Evolutionary conservation across 2,888 invertebrate species (phyloP).

Genomic region (Zootermopsis nevadensis): DNA sequence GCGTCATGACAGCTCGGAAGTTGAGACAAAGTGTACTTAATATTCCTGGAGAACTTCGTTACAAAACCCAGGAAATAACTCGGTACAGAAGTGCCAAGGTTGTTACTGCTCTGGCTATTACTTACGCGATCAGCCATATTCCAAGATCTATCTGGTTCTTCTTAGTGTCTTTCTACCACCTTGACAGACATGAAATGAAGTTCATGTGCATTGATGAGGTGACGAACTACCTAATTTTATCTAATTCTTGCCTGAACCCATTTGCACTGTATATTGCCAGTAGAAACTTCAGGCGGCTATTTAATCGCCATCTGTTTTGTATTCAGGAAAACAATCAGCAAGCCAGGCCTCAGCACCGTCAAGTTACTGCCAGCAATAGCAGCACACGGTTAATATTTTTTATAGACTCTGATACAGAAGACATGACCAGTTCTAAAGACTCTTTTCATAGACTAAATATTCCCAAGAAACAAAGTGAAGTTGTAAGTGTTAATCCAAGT

Average conservation of each 20-base stretch:
- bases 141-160: slow-evolving; percentile 30
- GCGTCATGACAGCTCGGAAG: slow-evolving; percentile 14
- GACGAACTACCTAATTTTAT: slow-evolving; percentile 1
- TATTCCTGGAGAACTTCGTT: background rate
- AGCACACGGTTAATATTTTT: background rate
- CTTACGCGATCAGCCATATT: slow-evolving; percentile 2
- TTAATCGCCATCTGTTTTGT: background rate
- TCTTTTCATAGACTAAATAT: background rate
- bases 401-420: background rate
- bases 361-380: background rate
- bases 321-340: background rate
- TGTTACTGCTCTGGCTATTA: background rate
- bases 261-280: slow-evolving; percentile 23
- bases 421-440: background rate
- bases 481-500: background rate
- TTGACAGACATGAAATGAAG: background rate
- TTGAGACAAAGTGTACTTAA: background rate
- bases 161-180: background rate
- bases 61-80: background rate
- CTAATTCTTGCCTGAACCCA: slow-evolving; percentile 27
- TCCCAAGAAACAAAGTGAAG: background rate
- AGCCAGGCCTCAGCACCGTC: background rate
- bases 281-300: background rate
- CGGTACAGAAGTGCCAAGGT: slow-evolving; percentile 36
- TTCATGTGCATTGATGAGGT: slow-evolving; percentile 9